Percentiles rank a stretch among this genome's conserved stretches.
phyloP scores from a whole-genome alignment of 2,888 invertebrate species.

The Lycocerus yunnanus region DNA sequence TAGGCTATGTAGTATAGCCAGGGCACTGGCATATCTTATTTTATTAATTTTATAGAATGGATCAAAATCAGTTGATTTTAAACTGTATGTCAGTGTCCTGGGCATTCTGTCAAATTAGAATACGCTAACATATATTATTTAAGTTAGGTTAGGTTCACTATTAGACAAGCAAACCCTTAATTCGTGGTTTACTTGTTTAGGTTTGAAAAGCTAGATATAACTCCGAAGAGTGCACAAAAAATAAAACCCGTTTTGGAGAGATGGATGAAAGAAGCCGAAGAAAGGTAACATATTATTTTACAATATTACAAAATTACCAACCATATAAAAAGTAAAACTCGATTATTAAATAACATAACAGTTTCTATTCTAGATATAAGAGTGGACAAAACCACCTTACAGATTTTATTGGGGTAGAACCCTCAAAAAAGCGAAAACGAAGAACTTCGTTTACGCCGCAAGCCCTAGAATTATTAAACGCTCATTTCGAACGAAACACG shows the following conservation, averaged over 20 bases:
- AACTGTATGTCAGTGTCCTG: constrained; percentile 57
- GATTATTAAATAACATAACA: constrained; percentile 41
- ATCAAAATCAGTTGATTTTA: background rate
- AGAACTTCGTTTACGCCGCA: constrained; percentile 97
- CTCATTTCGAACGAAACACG: constrained; percentile 95
- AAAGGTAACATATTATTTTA: constrained; percentile 66
- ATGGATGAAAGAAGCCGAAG: constrained; percentile 99
- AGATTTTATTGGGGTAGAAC: constrained; percentile 95
- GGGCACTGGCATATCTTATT: constrained; percentile 80
- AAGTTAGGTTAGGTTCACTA: background rate
- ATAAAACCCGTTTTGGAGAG: constrained; percentile 97
- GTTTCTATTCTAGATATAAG: constrained; percentile 73
- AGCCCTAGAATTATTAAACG: constrained; percentile 91
- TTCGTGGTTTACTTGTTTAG: constrained; percentile 58
- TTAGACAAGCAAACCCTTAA: background rate
- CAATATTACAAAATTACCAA: background rate
- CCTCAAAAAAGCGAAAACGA: constrained; percentile 94
- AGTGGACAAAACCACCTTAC: constrained; percentile 92
- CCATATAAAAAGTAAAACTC: constrained; percentile 1
- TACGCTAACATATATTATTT: background rate
- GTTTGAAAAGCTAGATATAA: constrained; percentile 99
- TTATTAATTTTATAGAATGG: constrained; percentile 21
- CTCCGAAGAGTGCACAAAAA: constrained; percentile 99
- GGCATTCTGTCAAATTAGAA: constrained; percentile 36
- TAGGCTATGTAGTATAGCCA: constrained; percentile 62